A percentile compares a stretch with the other conserved stretches of the same genome.
phyloP scores from a whole-genome alignment of 1,140 invertebrate species.

The Nebria ingens region DNA sequence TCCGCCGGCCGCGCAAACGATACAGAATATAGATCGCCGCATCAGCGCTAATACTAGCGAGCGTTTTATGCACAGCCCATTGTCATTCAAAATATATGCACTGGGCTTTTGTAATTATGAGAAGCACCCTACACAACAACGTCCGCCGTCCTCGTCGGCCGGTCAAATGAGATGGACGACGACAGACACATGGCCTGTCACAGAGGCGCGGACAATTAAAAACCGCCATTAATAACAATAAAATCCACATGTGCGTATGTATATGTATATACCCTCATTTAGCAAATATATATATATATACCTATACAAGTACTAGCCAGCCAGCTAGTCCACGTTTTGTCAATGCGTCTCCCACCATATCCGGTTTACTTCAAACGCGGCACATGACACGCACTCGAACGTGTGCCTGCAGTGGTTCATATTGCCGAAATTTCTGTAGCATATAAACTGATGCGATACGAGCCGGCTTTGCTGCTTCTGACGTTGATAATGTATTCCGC shows the following conservation, averaged over 20 bases:
- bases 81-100: not conserved
- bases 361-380: no score
- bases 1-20: not conserved
- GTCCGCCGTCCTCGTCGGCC: no score
- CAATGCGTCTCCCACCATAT: no score
- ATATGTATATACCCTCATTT: no score
- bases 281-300: no score
- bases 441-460: not conserved
- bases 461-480: no score
- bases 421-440: not conserved
- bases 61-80: not conserved
- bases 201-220: conserved; percentile 5
- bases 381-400: not conserved
- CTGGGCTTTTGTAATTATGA: not conserved
- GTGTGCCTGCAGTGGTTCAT: not conserved
- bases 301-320: no score
- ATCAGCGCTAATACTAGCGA: not conserved
- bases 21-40: conserved; percentile 4
- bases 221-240: conserved; percentile 9
- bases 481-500: not conserved
- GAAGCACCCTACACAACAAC: no score
- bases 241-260: not conserved
- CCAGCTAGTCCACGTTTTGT: no score
- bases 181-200: conserved; percentile 5
- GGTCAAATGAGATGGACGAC: not conserved